Evolutionary conservation across 2,113 vertebrate species (phyloP), one percentile per base, ranked within the genome.

Genomic region (zebrafish (Danio rerio)): DNA sequence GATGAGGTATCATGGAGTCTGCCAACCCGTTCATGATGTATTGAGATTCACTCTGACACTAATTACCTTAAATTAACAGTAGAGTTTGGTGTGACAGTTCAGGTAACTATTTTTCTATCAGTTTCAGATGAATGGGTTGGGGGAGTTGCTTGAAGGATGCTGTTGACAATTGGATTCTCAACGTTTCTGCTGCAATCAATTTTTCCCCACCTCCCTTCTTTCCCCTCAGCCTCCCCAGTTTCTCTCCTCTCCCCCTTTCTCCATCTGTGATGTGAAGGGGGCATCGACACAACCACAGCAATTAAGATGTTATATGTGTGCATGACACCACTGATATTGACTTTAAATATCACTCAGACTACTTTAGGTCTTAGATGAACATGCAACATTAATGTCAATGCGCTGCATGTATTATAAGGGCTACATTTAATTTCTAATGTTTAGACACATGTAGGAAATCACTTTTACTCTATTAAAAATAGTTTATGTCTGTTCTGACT

Each of bases 61-160:
- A 94, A 95, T 95, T 95, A 93, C 92, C 92, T 93, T 93, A 93
- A 94, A 95, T 95, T 94, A 95, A 94, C 92, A 93, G 93, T 94
- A 93, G 91, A 93, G 92, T 92, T 93, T 90, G 91, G 91, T 93
- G 93, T 94, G 93, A 94, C 93, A 93, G 92, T 94, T 93, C 91
- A 93, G 76, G 88, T 90, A 93, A 93, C 93, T 93, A 93, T 94
- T 94, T 94, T 86, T 92, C 90, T 92, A 93, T 90, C 92, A 82
- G 91, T 91, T 90, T 89, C 92, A 93, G 92, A 93, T 92, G 93
- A 93, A 93, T 93, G 92, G 90, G 91, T 89, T 86, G 83, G 79
- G 90, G 92, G 92, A 90, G 90, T 91, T 90, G 86, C 89, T 89
- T 88, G 89, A 89, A 91, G 79, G 88, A 86, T 61, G 87, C 87